Conservation (phyloP, 2,888 invertebrate genomes). For the Caenorhabditis sp. region DNA sequence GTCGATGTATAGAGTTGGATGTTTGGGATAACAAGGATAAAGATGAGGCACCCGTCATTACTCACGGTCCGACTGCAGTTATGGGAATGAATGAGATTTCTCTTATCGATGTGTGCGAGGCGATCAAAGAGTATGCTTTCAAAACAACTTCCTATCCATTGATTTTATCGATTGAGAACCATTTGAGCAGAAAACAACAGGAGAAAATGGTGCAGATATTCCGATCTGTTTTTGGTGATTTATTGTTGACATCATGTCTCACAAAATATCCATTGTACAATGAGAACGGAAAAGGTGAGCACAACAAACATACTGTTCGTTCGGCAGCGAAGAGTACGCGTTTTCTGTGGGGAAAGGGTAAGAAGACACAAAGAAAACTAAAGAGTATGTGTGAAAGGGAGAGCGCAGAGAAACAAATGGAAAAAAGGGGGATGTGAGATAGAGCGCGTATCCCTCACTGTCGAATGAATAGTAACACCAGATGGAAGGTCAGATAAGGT, state of each 20-base stretch:
- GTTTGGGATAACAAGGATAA: conserved; percentile 94
- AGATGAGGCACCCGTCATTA: conserved; percentile 87
- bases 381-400: too few relatives aligned
- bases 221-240: conserved; percentile 57
- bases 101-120: conserved; percentile 84
- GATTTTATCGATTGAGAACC: conserved; percentile 97
- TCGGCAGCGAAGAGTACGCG: too few relatives aligned
- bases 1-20: conserved; percentile 95
- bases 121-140: conserved; percentile 95
- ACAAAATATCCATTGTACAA: conserved; percentile 53
- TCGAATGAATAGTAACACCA: too few relatives aligned
- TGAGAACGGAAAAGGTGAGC: neutral
- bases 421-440: too few relatives aligned
- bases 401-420: too few relatives aligned
- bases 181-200: conserved; percentile 78
- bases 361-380: too few relatives aligned
- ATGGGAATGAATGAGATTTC: conserved; percentile 60
- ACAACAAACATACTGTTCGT: too few relatives aligned
- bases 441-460: too few relatives aligned
- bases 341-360: too few relatives aligned
- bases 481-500: too few relatives aligned
- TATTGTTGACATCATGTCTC: conserved; percentile 52
- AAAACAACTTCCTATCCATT: conserved; percentile 96
- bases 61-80: conserved; percentile 81
- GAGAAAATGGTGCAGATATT: conserved; percentile 59